A percentile compares a stretch with the other conserved stretches of the same genome.
These are phyloP conservation scores for Oegoconia quadripuncta DNA, from an alignment of 2,888 invertebrate species.

Conservation along the genomic window DNA sequence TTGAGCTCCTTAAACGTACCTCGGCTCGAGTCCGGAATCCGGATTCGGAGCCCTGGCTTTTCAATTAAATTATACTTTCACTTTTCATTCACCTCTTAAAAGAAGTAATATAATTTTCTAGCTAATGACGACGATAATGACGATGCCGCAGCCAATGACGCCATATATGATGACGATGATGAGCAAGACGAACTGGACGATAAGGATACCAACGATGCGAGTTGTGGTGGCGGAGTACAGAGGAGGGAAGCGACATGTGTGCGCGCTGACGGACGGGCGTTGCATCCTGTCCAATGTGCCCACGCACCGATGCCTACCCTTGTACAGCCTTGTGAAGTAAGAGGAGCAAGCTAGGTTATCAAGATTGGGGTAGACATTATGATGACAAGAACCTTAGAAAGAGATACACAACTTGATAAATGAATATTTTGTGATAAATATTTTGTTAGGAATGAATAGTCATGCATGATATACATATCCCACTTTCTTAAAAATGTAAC, in stretches of 20 bases:
- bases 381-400: too few species aligned
- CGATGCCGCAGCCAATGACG: constrained; percentile 55
- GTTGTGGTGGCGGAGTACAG: constrained; percentile 80
- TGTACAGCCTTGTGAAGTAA: constrained; percentile 76
- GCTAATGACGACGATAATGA: constrained; percentile 53
- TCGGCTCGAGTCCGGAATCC: too few species aligned
- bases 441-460: too few species aligned
- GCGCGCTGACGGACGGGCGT: constrained; percentile 63
- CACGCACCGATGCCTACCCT: constrained; percentile 72
- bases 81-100: not conserved
- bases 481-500: not conserved
- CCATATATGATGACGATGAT: constrained; percentile 60
- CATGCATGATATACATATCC: not conserved
- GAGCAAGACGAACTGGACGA: constrained; percentile 45
- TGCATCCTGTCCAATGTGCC: constrained; percentile 70
- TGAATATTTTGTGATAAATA: too few species aligned
- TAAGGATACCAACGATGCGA: constrained; percentile 35
- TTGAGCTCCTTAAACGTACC: too few species aligned
- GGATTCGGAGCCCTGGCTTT: too few species aligned
- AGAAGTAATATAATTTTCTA: constrained; percentile 8
- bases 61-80: not conserved
- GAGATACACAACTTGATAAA: too few species aligned
- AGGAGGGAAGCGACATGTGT: constrained; percentile 77
- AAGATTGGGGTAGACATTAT: too few species aligned
- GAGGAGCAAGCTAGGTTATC: too few species aligned